Evolutionary conservation across 1,140 invertebrate species (phyloP), one percentile per base, ranked within the genome.

Genomic region (Drosophila subobscura): DNA sequence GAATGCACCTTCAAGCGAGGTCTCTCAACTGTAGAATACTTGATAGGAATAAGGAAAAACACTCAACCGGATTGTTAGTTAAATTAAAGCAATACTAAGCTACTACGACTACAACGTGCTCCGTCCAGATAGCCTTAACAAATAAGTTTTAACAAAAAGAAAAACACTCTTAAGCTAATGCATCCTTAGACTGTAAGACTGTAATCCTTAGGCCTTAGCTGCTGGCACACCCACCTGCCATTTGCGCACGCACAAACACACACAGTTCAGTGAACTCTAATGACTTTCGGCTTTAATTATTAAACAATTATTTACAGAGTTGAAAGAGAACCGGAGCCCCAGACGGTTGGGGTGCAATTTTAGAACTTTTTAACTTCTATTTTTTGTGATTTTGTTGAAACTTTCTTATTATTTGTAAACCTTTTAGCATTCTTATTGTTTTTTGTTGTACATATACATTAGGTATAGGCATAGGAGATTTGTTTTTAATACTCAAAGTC

Each of bases 401-500:
- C 55, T 76, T 63, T 40, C 44, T 68, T 25, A 45, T 20, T 1
- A 37, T 10, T 37, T 37, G 20, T 77, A 50, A 75, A 76, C 47
- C 29, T 67, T 72, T 51, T 63, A 53, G 45, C 46, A 59, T 66
- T 54, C 44, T 61, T 55, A 12, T 37, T 74, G 44, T 73, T 79
- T 79, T 83, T 72, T 76, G 58, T 65, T 78, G 68, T 63, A 55
- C 47, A 67, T 63, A 60, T 50, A 64, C 74, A 59, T 37, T 12
- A 33, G 41, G 37, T 58, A 71, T 65, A 64, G 16, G 47, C 65
- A 55, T 57, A 56, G 56, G 37, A 54, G 77, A 77, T 72, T 59
- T 74, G 67, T 75, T 60, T 75, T 60, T 64, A 88, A 85, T 85
- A 85, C 81, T 85, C 81, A 85, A 78, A 86, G 77, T 81, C 57